These are phyloP conservation scores for Oplegnathus fasciatus DNA, from an alignment of 2,113 vertebrate species.

Conservation along the genomic window DNA sequence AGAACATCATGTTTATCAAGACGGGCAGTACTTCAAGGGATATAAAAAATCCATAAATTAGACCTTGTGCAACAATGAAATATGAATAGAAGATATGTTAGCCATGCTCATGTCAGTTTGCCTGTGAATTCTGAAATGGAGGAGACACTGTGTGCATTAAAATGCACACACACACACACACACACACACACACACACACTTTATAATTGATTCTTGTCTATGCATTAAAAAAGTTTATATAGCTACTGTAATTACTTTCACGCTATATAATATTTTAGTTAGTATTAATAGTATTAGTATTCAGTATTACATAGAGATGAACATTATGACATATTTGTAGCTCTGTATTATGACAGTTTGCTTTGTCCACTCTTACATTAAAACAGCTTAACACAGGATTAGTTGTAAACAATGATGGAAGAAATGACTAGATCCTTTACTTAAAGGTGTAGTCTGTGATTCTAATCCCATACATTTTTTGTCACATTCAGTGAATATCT, in stretches of 20 bases:
- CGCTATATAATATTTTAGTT: neutral
- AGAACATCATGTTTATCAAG: neutral
- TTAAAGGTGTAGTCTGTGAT: too few relatives aligned
- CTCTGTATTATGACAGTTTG: neutral
- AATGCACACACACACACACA: neutral
- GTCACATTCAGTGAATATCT: too few relatives aligned
- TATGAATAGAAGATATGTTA: conserved; percentile 22
- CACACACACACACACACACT: neutral
- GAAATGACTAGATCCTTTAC: neutral
- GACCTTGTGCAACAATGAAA: conserved; percentile 26
- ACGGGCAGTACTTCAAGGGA: neutral
- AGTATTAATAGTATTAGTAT: too few relatives aligned
- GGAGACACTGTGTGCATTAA: neutral
- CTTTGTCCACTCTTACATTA: neutral
- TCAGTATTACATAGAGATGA: neutral
- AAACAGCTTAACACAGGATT: neutral
- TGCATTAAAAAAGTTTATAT: neutral
- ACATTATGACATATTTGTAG: too few relatives aligned
- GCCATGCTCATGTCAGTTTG: neutral
- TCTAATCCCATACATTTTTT: too few relatives aligned
- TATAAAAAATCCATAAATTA: conserved; percentile 48
- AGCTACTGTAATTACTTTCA: neutral
- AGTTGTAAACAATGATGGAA: neutral
- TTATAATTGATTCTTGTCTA: neutral
- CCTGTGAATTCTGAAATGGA: neutral